Conservation (phyloP, 2,797 vertebrate genomes). For the Tympanoctomys barrerae region DNA sequence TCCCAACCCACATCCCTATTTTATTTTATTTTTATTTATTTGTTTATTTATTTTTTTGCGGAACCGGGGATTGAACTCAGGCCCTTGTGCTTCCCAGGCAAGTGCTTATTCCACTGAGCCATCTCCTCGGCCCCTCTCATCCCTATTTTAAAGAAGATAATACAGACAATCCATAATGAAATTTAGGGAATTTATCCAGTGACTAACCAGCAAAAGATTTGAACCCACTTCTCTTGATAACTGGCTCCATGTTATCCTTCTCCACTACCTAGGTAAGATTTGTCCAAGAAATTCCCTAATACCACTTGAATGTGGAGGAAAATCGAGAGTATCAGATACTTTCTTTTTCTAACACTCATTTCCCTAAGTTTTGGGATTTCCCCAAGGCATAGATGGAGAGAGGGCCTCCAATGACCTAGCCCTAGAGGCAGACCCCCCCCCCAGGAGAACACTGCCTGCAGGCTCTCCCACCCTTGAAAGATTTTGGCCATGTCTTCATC, state of each 20-base stretch:
- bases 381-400: neutral
- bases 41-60: too few relatives aligned
- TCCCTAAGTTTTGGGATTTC: neutral
- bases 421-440: neutral
- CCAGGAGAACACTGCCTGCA: neutral
- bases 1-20: neutral
- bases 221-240: constrained; percentile 3
- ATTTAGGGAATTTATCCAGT: neutral
- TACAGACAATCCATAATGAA: neutral
- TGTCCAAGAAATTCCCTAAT: neutral
- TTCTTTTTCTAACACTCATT: neutral
- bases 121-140: neutral
- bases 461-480: neutral
- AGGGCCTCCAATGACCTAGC: neutral
- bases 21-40: too few relatives aligned
- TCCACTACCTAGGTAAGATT: neutral
- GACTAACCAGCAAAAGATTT: neutral
- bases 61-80: too few relatives aligned
- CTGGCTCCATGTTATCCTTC: neutral
- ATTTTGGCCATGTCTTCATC: neutral
- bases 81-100: too few relatives aligned
- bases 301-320: neutral
- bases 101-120: too few relatives aligned
- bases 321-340: neutral
- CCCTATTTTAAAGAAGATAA: neutral